These are phyloP conservation scores for Eledone cirrhosa DNA, from an alignment of 2,888 invertebrate species.

Conservation along the genomic window DNA sequence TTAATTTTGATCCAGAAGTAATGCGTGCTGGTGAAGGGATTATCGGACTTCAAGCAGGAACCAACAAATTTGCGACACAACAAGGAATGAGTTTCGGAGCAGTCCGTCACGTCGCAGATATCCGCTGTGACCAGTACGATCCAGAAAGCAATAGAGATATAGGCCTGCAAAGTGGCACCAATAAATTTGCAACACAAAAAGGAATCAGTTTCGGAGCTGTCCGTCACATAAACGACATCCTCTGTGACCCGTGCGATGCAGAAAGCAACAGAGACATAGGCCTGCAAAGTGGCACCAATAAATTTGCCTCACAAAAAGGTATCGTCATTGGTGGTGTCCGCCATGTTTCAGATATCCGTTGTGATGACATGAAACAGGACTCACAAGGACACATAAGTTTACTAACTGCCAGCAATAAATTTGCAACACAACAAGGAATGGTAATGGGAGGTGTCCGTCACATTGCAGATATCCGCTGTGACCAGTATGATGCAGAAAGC, in stretches of 20 bases:
- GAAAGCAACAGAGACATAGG: too few relatives aligned
- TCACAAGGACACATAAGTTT: constrained; percentile 50
- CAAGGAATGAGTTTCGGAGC: constrained; percentile 62
- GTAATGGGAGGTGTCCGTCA: constrained; percentile 61
- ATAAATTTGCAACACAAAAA: constrained; percentile 59
- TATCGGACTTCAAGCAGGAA: constrained; percentile 59
- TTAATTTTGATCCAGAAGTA: constrained; percentile 45
- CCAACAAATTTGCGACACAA: constrained; percentile 61
- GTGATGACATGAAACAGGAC: constrained; percentile 44
- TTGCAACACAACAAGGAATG: constrained; percentile 62
- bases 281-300: constrained; percentile 62
- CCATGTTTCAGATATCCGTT: constrained; percentile 51
- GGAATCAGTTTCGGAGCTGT: constrained; percentile 59
- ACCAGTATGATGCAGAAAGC: constrained; percentile 43
- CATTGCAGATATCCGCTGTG: constrained; percentile 59
- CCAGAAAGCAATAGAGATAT: constrained; percentile 43
- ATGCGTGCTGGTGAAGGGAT: constrained; percentile 36
- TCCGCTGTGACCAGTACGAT: constrained; percentile 47
- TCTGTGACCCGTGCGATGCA: too few relatives aligned
- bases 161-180: constrained; percentile 60
- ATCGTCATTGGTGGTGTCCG: constrained; percentile 57
- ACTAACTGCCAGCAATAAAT: constrained; percentile 62
- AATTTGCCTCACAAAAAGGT: constrained; percentile 59
- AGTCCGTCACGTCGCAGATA: constrained; percentile 61
- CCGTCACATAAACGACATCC: constrained; percentile 57